Evolutionary conservation across 2,113 vertebrate species (phyloP), one percentile per base, ranked within the genome.

Genomic region (Antigone vipio): DNA sequence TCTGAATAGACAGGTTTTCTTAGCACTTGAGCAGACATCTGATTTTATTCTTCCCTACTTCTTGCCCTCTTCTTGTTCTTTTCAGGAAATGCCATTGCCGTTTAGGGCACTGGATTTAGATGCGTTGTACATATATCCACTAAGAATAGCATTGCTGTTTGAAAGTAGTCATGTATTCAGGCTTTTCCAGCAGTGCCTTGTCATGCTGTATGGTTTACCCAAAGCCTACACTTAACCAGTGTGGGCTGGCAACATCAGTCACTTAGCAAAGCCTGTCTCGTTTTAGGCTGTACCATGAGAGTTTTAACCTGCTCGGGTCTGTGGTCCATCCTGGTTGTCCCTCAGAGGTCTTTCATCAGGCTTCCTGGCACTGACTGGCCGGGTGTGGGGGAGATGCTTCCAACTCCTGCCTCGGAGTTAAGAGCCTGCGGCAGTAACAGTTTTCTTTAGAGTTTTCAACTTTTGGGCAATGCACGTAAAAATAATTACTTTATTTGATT

Each of bases 231-330:
- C 29, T 83, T 96, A 96, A 83, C 89, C 81, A 83, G 27, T 63
- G 59, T 96, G 94, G 94, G 78, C 63, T 96, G 92, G 91, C 93
- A 79, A 81, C 44, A 5, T 19, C 93, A 97, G 60, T 91, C 74
- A 13, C 22, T 63, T 75, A 44, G 75, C 92, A 92, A 56, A 81
- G 11, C 62, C 71, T 87, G 67, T 62, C 64, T 92, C 42, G 19
- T 89, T 85, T 94, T 89, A 71, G 79, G 75, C 58, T 93, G 42
- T 71, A 89, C 52, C n/a, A 11, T 59, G 75, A 76, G 59, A 90
- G n/a, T 73, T 93, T 87, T 73, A 80, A 64, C 60, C 29, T 96
- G 20, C 56, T 56, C 3, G 29, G n/a, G 32, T 80, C 69, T 91
- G 88, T 95, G 83, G 29, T 89, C 66, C 32, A 4, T 64, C 26